Evolutionary conservation across 2,888 invertebrate genomes (phyloP).

Genomic region (Tortricodes alternella): DNA sequence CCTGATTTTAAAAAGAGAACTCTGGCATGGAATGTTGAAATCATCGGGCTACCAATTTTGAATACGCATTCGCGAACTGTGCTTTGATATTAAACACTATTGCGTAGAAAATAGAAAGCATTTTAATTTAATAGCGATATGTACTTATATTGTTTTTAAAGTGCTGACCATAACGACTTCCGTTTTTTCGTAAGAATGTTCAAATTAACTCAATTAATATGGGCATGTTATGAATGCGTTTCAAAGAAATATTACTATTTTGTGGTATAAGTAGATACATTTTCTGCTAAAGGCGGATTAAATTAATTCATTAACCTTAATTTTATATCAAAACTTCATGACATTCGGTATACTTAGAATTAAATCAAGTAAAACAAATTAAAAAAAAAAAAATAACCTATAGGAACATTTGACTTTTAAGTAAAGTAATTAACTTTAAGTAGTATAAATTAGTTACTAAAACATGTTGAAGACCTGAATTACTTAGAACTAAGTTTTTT

Average conservation of each 20-base stretch:
- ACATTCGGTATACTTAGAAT: too few relatives aligned
- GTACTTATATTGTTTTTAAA: constrained; percentile 36
- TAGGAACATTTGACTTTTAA: too few relatives aligned
- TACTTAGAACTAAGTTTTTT: too few relatives aligned
- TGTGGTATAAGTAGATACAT: background rate
- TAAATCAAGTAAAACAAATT: too few relatives aligned
- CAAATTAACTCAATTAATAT: constrained; percentile 24
- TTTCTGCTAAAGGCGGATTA: too few relatives aligned
- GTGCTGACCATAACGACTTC: constrained; percentile 40
- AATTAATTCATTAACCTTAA: too few relatives aligned
- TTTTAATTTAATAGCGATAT: constrained; percentile 38
- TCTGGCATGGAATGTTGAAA: constrained; percentile 70
- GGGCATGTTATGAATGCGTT: constrained; percentile 5
- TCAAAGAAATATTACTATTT: constrained; percentile 1
- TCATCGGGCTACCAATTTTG: constrained; percentile 69
- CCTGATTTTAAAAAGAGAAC: constrained; percentile 72
- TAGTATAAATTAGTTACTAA: too few relatives aligned
- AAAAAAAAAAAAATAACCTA: too few relatives aligned
- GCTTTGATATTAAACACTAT: constrained; percentile 53
- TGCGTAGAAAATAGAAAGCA: constrained; percentile 43
- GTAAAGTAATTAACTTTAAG: too few relatives aligned
- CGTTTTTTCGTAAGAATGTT: constrained; percentile 43
- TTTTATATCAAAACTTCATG: too few relatives aligned
- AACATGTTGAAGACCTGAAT: too few relatives aligned
- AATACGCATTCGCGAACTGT: constrained; percentile 55